phyloP scores from a whole-genome alignment of 2,113 vertebrate genomes.

The Pongo abelii region DNA sequence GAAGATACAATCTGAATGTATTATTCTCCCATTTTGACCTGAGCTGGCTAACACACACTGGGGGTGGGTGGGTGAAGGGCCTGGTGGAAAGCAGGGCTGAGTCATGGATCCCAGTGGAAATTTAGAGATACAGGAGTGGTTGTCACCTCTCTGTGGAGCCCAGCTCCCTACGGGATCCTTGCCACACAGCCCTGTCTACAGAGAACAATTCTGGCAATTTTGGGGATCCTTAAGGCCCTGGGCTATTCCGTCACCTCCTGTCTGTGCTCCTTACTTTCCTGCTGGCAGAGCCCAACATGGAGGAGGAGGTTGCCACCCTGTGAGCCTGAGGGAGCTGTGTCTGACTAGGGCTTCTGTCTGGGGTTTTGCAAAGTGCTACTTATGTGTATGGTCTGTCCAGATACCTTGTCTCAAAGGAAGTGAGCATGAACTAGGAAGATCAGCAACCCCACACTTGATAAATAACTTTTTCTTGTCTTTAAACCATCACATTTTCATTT shows the following conservation, averaged over 20 bases:
- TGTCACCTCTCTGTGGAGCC: not conserved
- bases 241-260: not conserved
- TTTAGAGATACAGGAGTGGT: not conserved
- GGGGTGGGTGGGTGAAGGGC: not conserved
- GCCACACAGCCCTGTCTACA: not conserved
- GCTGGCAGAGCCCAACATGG: not conserved
- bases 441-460: conserved; percentile 71
- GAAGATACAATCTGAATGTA: conserved; percentile 75
- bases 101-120: conserved; percentile 16
- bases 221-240: not conserved
- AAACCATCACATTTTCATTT: conserved; percentile 80
- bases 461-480: conserved; percentile 79
- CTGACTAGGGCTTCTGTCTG: not conserved
- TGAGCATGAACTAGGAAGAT: conserved; percentile 61
- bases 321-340: not conserved
- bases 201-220: not conserved
- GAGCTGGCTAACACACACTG: conserved; percentile 70
- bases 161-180: conserved; percentile 17
- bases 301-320: not conserved
- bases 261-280: conserved; percentile 34
- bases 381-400: conserved; percentile 35
- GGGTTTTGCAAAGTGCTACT: conserved; percentile 21
- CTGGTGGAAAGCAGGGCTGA: not conserved
- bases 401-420: conserved; percentile 73
- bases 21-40: conserved; percentile 63